A percentile compares a stretch with the other conserved stretches of the same genome.
phyloP scores from a whole-genome alignment of 2,113 vertebrate genomes.

The Numida meleagris region DNA sequence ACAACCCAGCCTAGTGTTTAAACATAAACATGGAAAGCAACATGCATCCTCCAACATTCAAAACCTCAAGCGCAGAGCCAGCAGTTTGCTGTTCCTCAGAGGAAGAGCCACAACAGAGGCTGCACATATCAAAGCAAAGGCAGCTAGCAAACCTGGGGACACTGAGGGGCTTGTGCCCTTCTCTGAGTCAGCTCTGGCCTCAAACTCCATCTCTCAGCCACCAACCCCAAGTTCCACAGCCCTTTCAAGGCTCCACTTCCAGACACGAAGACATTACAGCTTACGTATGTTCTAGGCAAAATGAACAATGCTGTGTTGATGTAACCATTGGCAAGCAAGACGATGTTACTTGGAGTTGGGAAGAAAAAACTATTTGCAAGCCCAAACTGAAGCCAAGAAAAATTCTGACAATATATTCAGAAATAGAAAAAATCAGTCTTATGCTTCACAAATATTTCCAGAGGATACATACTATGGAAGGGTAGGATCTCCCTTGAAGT shows the following conservation, averaged over 20 bases:
- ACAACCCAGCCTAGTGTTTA: not conserved
- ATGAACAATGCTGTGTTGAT: slow-evolving; percentile 13
- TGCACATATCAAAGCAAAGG: not conserved
- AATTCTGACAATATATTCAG: not conserved
- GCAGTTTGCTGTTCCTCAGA: not conserved
- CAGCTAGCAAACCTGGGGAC: not conserved
- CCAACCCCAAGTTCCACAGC: not conserved
- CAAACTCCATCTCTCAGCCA: rapidly evolving
- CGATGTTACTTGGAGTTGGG: not conserved
- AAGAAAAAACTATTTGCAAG: not conserved
- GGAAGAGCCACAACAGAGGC: not conserved
- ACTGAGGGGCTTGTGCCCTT: not conserved
- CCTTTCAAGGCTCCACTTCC: not conserved
- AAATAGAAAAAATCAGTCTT: not conserved
- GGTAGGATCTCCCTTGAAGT: not conserved
- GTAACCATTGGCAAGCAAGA: slow-evolving; percentile 29
- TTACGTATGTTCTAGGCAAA: not conserved
- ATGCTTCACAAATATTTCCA: not conserved
- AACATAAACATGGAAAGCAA: slow-evolving; percentile 12
- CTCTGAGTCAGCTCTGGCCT: rapidly evolving
- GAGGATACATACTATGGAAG: not conserved
- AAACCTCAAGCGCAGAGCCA: not conserved
- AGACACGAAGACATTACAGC: not conserved
- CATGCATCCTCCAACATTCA: not conserved
- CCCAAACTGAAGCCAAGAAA: slow-evolving; percentile 35